These are phyloP conservation scores for Sebastes kiyomatsui DNA, from an alignment of 2,797 vertebrate genomes.

Conservation along the genomic window DNA sequence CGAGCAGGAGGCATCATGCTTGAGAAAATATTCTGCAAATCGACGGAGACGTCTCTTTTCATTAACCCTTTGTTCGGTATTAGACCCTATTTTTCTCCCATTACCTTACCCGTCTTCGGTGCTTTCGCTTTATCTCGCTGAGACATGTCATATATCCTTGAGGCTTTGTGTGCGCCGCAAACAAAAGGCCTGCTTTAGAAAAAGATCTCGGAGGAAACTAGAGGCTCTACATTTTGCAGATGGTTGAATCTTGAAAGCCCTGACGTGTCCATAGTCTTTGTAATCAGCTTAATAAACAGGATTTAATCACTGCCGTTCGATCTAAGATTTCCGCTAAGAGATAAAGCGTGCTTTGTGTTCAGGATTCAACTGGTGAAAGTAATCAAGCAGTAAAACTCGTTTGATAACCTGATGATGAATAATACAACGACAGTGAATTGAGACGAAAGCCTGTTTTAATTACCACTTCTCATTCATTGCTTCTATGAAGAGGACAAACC, in stretches of 20 bases:
- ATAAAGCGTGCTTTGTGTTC: not conserved
- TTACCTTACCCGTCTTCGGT: not conserved
- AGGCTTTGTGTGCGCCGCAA: not conserved
- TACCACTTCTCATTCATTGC: not conserved
- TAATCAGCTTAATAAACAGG: not conserved
- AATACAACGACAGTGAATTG: not conserved
- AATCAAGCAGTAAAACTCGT: slow-evolving; percentile 5
- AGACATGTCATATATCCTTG: not conserved
- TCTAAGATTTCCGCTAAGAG: not conserved
- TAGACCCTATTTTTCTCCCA: not conserved
- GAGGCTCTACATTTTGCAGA: not conserved
- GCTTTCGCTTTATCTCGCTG: not conserved
- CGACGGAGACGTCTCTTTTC: slow-evolving; percentile 57
- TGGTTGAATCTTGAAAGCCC: not conserved
- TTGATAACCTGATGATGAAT: not conserved
- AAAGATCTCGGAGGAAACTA: not conserved
- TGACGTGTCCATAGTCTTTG: not conserved
- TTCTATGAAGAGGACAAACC: not conserved
- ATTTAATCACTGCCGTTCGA: not conserved
- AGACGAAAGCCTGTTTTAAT: not conserved
- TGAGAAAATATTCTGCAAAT: slow-evolving; percentile 69
- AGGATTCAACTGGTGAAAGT: not conserved
- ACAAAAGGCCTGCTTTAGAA: not conserved
- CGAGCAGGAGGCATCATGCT: slow-evolving; percentile 56
- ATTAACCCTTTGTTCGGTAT: slow-evolving; percentile 53